Percentiles rank a stretch among this genome's conserved stretches.
Evolutionary conservation across 2,113 vertebrate genomes (phyloP).

Genomic region (Propithecus coquereli): DNA sequence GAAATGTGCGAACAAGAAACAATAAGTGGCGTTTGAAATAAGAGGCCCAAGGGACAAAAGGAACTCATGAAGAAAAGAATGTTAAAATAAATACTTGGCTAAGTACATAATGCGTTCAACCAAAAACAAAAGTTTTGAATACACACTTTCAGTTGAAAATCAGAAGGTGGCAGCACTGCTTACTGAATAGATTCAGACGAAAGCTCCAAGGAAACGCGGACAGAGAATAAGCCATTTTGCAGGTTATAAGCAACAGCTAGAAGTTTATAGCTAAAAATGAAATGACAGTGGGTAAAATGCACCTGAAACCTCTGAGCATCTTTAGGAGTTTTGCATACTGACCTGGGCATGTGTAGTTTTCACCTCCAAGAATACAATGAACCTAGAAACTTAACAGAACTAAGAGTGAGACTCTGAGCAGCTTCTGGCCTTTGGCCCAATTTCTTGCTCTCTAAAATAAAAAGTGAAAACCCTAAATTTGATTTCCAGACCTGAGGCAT

Average conservation of each 20-base stretch:
- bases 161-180: constrained; percentile 85
- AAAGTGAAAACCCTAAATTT: not conserved
- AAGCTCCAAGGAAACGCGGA: not conserved
- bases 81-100: constrained; percentile 40
- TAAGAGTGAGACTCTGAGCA: not conserved
- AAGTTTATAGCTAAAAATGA: constrained; percentile 2
- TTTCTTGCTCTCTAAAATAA: not conserved
- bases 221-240: constrained; percentile 55
- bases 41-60: not conserved
- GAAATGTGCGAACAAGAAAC: constrained; percentile 37
- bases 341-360: not conserved
- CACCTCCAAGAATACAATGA: not conserved
- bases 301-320: not conserved
- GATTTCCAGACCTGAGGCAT: not conserved
- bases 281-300: not conserved
- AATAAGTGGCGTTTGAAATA: constrained; percentile 35
- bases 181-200: constrained; percentile 49
- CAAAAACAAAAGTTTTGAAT: constrained; percentile 26
- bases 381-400: not conserved
- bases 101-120: not conserved
- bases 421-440: not conserved
- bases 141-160: constrained; percentile 40
- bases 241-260: not conserved
- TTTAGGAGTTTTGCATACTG: not conserved
- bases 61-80: not conserved